Base-by-base conservation (phyloP, 2,797 vertebrate genomes). In the Hyperoplus lanceolatus region DNA sequence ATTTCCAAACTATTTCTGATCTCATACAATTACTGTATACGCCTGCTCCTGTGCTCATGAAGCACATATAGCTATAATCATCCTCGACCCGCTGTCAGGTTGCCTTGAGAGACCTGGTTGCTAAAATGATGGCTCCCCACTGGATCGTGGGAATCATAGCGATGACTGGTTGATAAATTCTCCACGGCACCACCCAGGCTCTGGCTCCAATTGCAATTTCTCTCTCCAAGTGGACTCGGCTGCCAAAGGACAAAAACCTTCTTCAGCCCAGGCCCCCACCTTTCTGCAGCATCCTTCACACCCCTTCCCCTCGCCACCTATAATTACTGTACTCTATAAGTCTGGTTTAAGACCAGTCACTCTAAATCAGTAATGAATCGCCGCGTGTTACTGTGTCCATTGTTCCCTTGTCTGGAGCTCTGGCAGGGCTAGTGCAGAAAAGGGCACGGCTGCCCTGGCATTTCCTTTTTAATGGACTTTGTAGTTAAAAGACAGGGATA, bases 391-490 rank as follows among this genome's bases (percentile, higher is more conserved):
- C 84, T 69, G 79, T 83, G 79, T 56, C 82, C 86, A 91, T 94
- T 94, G 94, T 95, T 89, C 70, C 64, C 60, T 80, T 90, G 86
- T 89, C 92, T 91, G 79, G 29, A 86, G 87, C 84, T 89, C 82
- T 92, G 85, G 89, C 87, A 90, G 83, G 54, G 73, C 73, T 71
- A 60, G 80, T 81, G 86, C 54, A 90, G 90, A 92, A 93, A 95
- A 95, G 94, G 93, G 84, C 93, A 95, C 64, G 3, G 72, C 85
- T 91, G 83, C 89, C 87, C 91, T 90, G 91, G 83, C 90, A 93
- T 95, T 94, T 95, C 84, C 87, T 82, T 84, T 90, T 84, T 90
- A 93, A 94, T 92, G 83, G 91, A 93, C 87, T 92, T 94, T 93
- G 94, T 92, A 90, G 89, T 94, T 90, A 90, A 93, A 93, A 91